These are phyloP conservation scores for Ptilonorhynchus violaceus DNA, from an alignment of 2,113 vertebrate species.

Conservation along the genomic window DNA sequence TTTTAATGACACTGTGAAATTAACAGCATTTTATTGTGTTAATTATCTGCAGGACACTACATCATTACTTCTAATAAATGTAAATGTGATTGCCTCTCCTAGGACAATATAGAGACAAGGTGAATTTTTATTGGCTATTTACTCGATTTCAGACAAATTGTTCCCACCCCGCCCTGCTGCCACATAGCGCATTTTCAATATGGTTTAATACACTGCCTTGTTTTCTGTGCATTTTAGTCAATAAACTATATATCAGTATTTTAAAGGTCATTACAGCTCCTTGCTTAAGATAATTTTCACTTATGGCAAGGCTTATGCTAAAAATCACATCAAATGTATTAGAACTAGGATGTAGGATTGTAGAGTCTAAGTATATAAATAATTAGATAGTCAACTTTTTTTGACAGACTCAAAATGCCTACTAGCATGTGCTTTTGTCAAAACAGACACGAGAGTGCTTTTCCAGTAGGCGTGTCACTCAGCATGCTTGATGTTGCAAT, in stretches of 20 bases:
- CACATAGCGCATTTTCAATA: conserved; percentile 30
- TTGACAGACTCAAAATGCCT: not conserved
- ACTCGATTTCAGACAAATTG: conserved; percentile 52
- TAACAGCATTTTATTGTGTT: conserved; percentile 87
- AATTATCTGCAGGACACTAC: conserved; percentile 84
- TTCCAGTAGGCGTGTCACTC: not conserved
- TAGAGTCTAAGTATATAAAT: not conserved
- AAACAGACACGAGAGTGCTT: not conserved
- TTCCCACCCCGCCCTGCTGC: not conserved
- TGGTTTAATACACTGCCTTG: not conserved
- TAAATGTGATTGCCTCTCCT: conserved; percentile 78
- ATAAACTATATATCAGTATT: not conserved
- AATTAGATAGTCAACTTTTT: conserved; percentile 17
- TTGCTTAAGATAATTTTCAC: conserved; percentile 51
- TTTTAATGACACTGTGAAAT: conserved; percentile 89
- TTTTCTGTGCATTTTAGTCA: conserved; percentile 50
- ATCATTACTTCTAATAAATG: conserved; percentile 85
- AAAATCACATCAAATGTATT: conserved; percentile 29
- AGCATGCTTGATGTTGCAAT: not conserved
- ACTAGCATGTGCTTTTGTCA: not conserved
- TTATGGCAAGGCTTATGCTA: conserved; percentile 27
- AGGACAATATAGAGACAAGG: conserved; percentile 79
- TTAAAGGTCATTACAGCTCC: conserved; percentile 61
- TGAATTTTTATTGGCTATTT: conserved; percentile 81
- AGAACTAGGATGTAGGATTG: not conserved